A percentile compares a stretch with the other conserved stretches of the same genome.
Conservation (phyloP, 2,113 vertebrate genomes). For the Nothobranchius kuhntae region DNA sequence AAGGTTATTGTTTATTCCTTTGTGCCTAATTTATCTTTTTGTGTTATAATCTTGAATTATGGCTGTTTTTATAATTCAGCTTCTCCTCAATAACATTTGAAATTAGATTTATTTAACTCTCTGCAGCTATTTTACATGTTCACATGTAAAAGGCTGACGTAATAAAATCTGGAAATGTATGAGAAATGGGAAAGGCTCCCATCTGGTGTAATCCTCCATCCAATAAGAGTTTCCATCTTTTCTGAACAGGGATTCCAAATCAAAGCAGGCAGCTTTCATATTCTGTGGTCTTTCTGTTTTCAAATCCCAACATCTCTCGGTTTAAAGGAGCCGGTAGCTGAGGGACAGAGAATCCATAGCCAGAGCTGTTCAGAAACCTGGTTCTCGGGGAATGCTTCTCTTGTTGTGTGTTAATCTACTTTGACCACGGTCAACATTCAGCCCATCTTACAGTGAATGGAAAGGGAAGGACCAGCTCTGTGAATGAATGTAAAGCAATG, state of each 20-base stretch:
- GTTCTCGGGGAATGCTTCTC: slow-evolving; percentile 51
- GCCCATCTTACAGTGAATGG: slow-evolving; percentile 9
- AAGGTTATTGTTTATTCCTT: too few relatives aligned
- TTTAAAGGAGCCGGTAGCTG: slow-evolving; percentile 2
- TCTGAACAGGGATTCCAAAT: slow-evolving; percentile 6
- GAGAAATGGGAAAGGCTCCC: slow-evolving; percentile 16
- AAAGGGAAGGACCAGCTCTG: slow-evolving; percentile 52
- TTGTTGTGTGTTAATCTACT: slow-evolving; percentile 48
- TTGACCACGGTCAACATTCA: slow-evolving; percentile 8
- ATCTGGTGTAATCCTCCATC: slow-evolving; percentile 16
- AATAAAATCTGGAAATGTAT: slow-evolving; percentile 13
- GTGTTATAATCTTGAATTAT: too few relatives aligned
- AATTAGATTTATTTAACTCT: slow-evolving; percentile 28
- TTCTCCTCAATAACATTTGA: slow-evolving; percentile 46
- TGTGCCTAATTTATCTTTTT: too few relatives aligned
- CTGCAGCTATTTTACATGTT: slow-evolving; percentile 6
- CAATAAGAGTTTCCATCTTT: slow-evolving; percentile 1
- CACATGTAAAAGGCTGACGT: slow-evolving; percentile 3
- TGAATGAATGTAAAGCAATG: slow-evolving; percentile 79
- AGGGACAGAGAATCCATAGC: slow-evolving; percentile 27
- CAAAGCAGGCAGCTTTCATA: slow-evolving; percentile 47
- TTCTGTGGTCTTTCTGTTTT: background rate
- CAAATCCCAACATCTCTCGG: slow-evolving; percentile 22
- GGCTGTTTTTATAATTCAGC: slow-evolving; percentile 7
- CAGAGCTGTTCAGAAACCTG: slow-evolving; percentile 46